Evolutionary conservation across 2,797 vertebrate genomes (phyloP).

Genomic region (Leptatherina wallacei): DNA sequence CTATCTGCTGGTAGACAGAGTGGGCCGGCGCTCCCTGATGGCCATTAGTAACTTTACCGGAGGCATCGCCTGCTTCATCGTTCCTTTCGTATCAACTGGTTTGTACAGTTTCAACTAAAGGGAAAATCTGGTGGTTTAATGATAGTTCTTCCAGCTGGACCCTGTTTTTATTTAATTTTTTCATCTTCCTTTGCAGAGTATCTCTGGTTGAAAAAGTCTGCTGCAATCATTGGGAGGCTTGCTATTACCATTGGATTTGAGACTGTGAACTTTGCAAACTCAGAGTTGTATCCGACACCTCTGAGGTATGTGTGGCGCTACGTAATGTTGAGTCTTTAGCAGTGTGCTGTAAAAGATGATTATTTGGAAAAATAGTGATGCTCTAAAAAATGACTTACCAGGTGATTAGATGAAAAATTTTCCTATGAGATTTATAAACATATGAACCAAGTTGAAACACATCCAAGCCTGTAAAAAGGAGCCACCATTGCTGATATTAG

Average conservation of each 20-base stretch:
- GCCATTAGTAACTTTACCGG: slow-evolving; percentile 49
- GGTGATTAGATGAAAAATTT: no score
- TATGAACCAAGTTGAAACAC: background rate
- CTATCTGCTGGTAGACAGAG: slow-evolving; percentile 64
- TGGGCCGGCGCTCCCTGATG: slow-evolving; percentile 60
- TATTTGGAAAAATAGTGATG: no score
- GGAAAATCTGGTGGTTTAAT: background rate
- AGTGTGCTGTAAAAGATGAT: background rate
- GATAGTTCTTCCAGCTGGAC: background rate
- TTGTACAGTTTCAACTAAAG: background rate
- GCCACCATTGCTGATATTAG: no score
- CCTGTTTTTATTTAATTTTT: background rate
- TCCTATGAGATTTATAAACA: no score
- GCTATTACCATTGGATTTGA: slow-evolving; percentile 56
- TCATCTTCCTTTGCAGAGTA: slow-evolving; percentile 12
- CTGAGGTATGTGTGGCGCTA: slow-evolving; percentile 32
- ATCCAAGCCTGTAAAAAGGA: no score
- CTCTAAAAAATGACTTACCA: no score
- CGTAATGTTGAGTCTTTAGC: background rate
- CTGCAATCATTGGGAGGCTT: slow-evolving; percentile 37
- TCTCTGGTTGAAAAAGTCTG: slow-evolving; percentile 24
- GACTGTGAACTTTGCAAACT: slow-evolving; percentile 68
- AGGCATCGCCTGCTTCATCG: slow-evolving; percentile 27
- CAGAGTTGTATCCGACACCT: slow-evolving; percentile 60
- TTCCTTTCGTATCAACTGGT: slow-evolving; percentile 30